These are phyloP conservation scores for Lasiurus borealis DNA, from an alignment of 2,113 vertebrate genomes.

Conservation along the genomic window DNA sequence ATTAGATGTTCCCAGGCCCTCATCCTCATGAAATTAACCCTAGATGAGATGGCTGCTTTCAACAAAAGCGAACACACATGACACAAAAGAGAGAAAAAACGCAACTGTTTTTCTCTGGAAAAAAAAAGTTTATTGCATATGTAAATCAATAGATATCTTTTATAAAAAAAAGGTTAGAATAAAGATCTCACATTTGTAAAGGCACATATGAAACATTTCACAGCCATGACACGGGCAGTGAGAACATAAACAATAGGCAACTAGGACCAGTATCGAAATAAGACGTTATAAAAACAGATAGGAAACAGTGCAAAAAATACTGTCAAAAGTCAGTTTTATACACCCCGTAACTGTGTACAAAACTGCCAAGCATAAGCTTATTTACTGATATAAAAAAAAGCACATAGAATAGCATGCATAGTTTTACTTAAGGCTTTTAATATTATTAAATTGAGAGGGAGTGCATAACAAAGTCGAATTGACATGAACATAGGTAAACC, in stretches of 20 bases:
- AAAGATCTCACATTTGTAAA: constrained; percentile 88
- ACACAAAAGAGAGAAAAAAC: background rate
- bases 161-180: constrained; percentile 85
- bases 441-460: constrained; percentile 69
- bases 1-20: background rate
- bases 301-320: constrained; percentile 93
- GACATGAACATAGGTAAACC: background rate
- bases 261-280: constrained; percentile 84
- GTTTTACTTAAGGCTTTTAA: constrained; percentile 86
- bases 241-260: constrained; percentile 82
- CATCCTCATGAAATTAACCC: background rate
- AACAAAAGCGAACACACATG: background rate
- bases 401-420: constrained; percentile 94
- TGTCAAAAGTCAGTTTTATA: constrained; percentile 90
- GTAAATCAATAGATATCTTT: constrained; percentile 87
- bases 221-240: constrained; percentile 86
- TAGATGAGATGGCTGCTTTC: background rate
- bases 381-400: constrained; percentile 89
- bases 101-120: constrained; percentile 80
- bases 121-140: constrained; percentile 93
- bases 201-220: constrained; percentile 92
- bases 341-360: constrained; percentile 78
- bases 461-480: constrained; percentile 63
- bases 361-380: constrained; percentile 91
- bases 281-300: constrained; percentile 89